These are phyloP conservation scores for Paralinhomoeus sp. DNA, from an alignment of 2,888 invertebrate genomes.

Conservation along the genomic window DNA sequence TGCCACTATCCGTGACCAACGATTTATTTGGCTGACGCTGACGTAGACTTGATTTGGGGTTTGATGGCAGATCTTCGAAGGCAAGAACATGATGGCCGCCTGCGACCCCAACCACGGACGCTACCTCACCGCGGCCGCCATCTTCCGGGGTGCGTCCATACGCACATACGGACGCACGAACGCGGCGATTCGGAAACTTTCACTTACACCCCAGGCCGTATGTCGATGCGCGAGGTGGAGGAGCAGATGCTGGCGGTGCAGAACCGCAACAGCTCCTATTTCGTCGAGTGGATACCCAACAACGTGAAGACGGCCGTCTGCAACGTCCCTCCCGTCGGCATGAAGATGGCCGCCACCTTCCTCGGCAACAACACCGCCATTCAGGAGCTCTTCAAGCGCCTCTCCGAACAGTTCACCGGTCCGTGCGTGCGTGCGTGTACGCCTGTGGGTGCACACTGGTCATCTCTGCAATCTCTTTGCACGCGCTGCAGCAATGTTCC, in stretches of 20 bases:
- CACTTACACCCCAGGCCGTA: too few species aligned
- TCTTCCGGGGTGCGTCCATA: constrained; percentile 31
- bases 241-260: constrained; percentile 81
- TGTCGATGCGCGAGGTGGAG: constrained; percentile 38
- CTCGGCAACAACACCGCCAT: constrained; percentile 67
- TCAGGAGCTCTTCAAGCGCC: constrained; percentile 61
- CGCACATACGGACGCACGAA: too few species aligned
- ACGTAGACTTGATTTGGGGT: too few species aligned
- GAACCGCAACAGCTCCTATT: constrained; percentile 67
- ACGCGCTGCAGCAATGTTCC: constrained; percentile 47
- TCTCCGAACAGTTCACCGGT: constrained; percentile 52
- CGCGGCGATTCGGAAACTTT: too few species aligned
- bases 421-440: too few species aligned
- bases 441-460: too few species aligned
- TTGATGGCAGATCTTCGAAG: constrained; percentile 43
- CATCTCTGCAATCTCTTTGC: too few species aligned
- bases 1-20: too few species aligned
- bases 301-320: constrained; percentile 77
- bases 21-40: too few species aligned
- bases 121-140: constrained; percentile 36
- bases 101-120: constrained; percentile 32
- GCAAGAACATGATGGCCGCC: constrained; percentile 34
- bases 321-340: constrained; percentile 62
- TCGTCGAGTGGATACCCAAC: constrained; percentile 69
- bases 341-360: constrained; percentile 68